Percentiles rank a stretch among this genome's conserved stretches.
These are phyloP conservation scores for Potamilus streckersoni DNA, from an alignment of 1,140 invertebrate genomes.

Conservation along the genomic window DNA sequence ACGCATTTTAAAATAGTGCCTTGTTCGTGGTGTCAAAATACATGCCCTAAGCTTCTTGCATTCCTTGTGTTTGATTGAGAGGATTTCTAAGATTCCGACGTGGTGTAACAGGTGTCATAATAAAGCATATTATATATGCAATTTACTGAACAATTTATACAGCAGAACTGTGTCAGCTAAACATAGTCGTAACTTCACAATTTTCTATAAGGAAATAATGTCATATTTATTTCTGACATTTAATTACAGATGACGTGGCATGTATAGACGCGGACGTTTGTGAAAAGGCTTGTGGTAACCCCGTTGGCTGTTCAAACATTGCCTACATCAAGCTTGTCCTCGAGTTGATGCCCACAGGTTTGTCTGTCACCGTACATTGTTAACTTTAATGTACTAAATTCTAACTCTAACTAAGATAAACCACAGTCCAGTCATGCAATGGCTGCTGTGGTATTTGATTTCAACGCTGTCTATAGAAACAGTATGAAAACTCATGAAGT, in stretches of 20 bases:
- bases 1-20: too few relatives aligned
- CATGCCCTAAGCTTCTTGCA: too few relatives aligned
- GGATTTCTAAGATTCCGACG: too few relatives aligned
- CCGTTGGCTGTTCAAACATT: slow-evolving; percentile 71
- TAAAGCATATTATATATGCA: not conserved
- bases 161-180: not conserved
- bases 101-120: not conserved
- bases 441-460: too few relatives aligned
- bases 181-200: not conserved
- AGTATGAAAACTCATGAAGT: too few relatives aligned
- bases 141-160: not conserved
- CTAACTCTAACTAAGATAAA: too few relatives aligned
- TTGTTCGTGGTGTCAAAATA: too few relatives aligned
- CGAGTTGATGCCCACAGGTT: slow-evolving; percentile 68
- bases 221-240: not conserved
- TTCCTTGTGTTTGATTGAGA: too few relatives aligned
- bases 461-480: too few relatives aligned
- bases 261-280: slow-evolving; percentile 69
- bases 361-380: slow-evolving; percentile 7
- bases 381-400: too few relatives aligned
- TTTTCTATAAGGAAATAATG: not conserved
- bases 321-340: slow-evolving; percentile 72
- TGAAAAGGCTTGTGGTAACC: slow-evolving; percentile 67
- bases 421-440: too few relatives aligned
- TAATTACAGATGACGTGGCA: slow-evolving; percentile 65